Evolutionary conservation across 2,113 vertebrate genomes (phyloP).

Genomic region (Oxygymnocypris stewartii): DNA sequence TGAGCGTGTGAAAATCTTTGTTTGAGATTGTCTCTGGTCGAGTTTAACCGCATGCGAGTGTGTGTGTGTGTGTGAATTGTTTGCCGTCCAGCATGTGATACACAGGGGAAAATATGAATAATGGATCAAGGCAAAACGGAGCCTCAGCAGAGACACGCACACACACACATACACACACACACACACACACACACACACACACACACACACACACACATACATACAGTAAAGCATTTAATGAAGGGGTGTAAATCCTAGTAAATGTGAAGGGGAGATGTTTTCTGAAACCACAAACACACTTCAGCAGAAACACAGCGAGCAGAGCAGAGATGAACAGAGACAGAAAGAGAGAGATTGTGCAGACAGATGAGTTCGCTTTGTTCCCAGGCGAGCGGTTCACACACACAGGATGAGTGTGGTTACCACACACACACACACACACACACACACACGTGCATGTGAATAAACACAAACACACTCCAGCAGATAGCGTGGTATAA

Average conservation of each 20-base stretch:
- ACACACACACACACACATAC: slow-evolving; percentile 17
- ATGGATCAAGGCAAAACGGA: slow-evolving; percentile 34
- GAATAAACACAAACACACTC: slow-evolving; percentile 47
- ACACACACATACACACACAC: too few species aligned
- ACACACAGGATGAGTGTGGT: slow-evolving; percentile 75
- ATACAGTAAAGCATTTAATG: not conserved
- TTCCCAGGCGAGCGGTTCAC: slow-evolving; percentile 76
- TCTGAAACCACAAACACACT: slow-evolving; percentile 19
- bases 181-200: too few species aligned
- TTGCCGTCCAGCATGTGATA: slow-evolving; percentile 26
- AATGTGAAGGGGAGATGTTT: not conserved
- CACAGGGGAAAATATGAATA: slow-evolving; percentile 31
- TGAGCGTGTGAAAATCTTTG: slow-evolving; percentile 16
- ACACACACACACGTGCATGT: slow-evolving; percentile 22
- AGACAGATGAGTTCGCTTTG: not conserved
- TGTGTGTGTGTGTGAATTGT: slow-evolving; percentile 1
- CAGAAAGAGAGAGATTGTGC: slow-evolving; percentile 4
- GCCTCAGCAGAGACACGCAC: slow-evolving; percentile 17
- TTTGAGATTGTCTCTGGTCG: slow-evolving; percentile 12
- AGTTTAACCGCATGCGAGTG: not conserved
- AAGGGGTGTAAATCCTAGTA: slow-evolving; percentile 22
- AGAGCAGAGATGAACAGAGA: slow-evolving; percentile 6
- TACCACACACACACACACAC: slow-evolving; percentile 45
- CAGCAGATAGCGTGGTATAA: slow-evolving; percentile 19
- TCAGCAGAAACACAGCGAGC: not conserved